phyloP scores from a whole-genome alignment of 1,140 invertebrate genomes.

The Leucophenga varia region DNA sequence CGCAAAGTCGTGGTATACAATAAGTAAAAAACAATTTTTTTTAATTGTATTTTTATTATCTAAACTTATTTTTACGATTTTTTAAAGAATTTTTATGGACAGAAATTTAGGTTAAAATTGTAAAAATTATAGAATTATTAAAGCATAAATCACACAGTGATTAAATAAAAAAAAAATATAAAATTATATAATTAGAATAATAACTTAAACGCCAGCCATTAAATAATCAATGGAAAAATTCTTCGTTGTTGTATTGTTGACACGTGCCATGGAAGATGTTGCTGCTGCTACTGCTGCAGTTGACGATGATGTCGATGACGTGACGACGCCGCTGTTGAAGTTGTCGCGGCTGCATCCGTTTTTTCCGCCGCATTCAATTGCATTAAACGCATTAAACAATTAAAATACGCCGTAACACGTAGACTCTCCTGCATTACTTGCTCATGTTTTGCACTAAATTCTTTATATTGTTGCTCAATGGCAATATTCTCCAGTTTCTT shows the following conservation, averaged over 20 bases:
- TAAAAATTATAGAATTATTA: neutral
- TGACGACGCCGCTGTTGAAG: conserved; percentile 17
- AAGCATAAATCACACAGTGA: conserved; percentile 17
- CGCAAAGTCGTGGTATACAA: no score
- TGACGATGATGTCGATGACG: neutral
- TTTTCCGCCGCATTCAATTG: no score
- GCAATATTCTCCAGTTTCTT: conserved; percentile 45
- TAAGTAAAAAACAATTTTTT: no score
- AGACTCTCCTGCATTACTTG: conserved; percentile 36
- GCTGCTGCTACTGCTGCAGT: neutral
- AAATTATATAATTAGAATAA: no score
- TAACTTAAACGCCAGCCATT: conserved; percentile 20
- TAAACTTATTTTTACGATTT: no score
- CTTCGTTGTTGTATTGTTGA: no score
- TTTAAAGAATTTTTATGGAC: no score
- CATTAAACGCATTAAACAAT: conserved; percentile 27
- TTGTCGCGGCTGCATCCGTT: no score
- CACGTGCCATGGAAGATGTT: neutral
- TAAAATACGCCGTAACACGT: conserved; percentile 36
- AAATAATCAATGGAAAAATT: conserved; percentile 41
- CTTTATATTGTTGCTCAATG: conserved; percentile 42
- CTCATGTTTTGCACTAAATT: conserved; percentile 26
- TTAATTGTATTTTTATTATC: no score
- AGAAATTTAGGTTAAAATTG: no score
- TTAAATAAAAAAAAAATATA: neutral